These are phyloP conservation scores for Ascaphus truei DNA, from an alignment of 2,113 vertebrate genomes.

Conservation along the genomic window DNA sequence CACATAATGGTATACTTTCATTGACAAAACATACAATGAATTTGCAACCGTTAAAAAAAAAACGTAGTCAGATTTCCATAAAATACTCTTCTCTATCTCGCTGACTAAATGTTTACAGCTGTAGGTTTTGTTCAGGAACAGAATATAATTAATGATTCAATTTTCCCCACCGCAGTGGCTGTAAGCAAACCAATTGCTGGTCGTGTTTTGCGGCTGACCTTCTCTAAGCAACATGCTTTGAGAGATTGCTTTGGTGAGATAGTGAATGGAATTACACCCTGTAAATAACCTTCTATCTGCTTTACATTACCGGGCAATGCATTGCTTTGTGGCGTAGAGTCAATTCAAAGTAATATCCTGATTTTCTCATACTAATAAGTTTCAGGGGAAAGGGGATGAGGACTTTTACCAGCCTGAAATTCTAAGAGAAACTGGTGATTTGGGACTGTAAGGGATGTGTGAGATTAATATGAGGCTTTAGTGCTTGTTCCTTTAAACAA, in stretches of 20 bases:
- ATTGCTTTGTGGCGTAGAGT: slow-evolving; percentile 24
- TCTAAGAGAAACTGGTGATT: slow-evolving; percentile 12
- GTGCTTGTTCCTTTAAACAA: no score
- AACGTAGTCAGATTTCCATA: slow-evolving; percentile 10
- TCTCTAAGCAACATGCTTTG: slow-evolving; percentile 33
- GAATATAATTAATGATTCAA: slow-evolving; percentile 38
- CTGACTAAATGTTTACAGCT: slow-evolving; percentile 22
- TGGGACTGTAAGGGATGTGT: no score
- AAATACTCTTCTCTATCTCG: not conserved
- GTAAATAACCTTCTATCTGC: slow-evolving; percentile 35
- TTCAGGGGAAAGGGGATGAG: not conserved
- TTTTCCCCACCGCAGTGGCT: slow-evolving; percentile 32
- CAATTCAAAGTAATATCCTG: slow-evolving; percentile 23
- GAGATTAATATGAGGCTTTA: no score
- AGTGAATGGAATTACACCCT: slow-evolving; percentile 35
- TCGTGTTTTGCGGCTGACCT: slow-evolving; percentile 35
- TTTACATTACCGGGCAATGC: slow-evolving; percentile 9
- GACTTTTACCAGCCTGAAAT: slow-evolving; percentile 11
- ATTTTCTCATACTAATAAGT: slow-evolving; percentile 29
- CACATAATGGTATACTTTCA: not conserved
- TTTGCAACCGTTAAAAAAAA: not conserved
- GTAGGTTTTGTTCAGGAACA: slow-evolving; percentile 21
- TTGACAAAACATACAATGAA: slow-evolving; percentile 5
- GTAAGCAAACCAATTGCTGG: slow-evolving; percentile 36
- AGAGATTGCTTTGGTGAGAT: slow-evolving; percentile 37